These are phyloP conservation scores for Halcyon smyrnensis DNA, from an alignment of 2,797 vertebrate species.

Conservation along the genomic window DNA sequence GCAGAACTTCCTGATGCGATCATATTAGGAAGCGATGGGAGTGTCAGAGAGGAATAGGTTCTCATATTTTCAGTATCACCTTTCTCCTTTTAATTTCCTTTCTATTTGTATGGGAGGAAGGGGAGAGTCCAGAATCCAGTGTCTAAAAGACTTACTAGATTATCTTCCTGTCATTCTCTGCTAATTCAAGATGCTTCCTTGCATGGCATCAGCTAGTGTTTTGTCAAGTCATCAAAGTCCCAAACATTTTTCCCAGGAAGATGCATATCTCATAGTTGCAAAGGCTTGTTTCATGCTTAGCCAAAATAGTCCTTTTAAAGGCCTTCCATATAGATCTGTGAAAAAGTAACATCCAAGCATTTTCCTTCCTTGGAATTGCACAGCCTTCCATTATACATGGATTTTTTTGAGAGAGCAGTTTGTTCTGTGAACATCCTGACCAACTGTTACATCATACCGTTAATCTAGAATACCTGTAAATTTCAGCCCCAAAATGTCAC, in stretches of 20 bases:
- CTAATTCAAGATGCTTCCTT: conserved; percentile 18
- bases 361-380: neutral
- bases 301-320: conserved; percentile 23
- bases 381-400: neutral
- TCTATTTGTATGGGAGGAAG: conserved; percentile 43
- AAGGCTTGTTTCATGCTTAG: neutral
- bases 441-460: neutral
- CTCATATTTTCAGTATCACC: conserved; percentile 18
- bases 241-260: conserved; percentile 12
- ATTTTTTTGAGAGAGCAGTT: neutral
- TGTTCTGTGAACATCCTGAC: neutral
- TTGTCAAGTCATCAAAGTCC: conserved; percentile 36
- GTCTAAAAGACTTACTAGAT: neutral
- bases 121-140: neutral
- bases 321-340: neutral
- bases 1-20: conserved; percentile 35
- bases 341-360: neutral
- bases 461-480: neutral
- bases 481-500: neutral
- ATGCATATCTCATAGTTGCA: neutral
- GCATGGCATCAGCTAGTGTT: neutral
- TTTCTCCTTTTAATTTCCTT: conserved; percentile 53
- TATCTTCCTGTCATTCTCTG: conserved; percentile 36
- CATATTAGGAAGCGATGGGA: neutral
- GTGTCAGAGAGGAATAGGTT: neutral